Conservation (phyloP, 2,113 vertebrate species). For the Notothenia rossii region DNA sequence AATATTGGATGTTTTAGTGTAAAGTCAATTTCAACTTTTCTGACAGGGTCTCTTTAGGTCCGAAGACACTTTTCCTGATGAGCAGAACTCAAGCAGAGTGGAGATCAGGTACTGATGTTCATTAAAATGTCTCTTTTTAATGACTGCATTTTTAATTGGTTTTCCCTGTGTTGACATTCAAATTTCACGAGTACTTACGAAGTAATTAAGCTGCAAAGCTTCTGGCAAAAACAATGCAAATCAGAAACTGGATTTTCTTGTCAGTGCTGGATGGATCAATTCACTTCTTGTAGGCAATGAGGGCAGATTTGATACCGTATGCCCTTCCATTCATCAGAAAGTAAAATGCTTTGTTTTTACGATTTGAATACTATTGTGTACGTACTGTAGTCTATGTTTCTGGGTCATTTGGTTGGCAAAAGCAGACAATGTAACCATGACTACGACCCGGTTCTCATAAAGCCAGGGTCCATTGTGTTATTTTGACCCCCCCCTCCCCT, state of each 20-base stretch:
- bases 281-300: not conserved
- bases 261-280: not conserved
- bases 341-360: not conserved
- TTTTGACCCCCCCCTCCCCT: not conserved
- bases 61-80: constrained; percentile 83
- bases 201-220: not conserved
- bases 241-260: constrained; percentile 11
- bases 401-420: constrained; percentile 4
- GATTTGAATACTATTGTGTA: not conserved
- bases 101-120: constrained; percentile 90
- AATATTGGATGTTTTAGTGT: not conserved
- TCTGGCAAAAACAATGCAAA: constrained; percentile 1
- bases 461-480: not conserved
- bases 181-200: not conserved
- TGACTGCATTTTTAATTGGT: not conserved
- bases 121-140: not conserved
- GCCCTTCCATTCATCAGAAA: not conserved
- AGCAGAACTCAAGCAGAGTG: constrained; percentile 89
- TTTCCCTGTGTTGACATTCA: constrained; percentile 6
- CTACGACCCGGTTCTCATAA: constrained; percentile 21
- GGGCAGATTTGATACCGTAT: not conserved
- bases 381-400: not conserved
- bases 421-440: not conserved
- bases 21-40: constrained; percentile 40
- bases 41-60: constrained; percentile 91